Evolutionary conservation across 2,797 vertebrate genomes (phyloP), one percentile per base, ranked within the genome.

Genomic region (Xiphorhynchus erythropygius): DNA sequence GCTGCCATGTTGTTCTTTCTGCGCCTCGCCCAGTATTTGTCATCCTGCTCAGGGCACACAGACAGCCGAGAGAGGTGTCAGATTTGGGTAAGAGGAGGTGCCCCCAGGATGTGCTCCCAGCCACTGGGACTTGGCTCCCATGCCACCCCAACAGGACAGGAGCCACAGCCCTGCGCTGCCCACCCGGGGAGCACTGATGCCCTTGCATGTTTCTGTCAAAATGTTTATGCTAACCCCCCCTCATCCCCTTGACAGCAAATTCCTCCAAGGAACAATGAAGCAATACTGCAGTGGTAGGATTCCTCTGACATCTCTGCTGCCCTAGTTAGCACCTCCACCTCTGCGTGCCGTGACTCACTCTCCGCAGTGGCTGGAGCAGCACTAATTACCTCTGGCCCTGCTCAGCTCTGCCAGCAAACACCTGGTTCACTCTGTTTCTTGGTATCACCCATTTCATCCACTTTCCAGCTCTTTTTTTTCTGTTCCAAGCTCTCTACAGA

Each of bases 1-100:
- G 99, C 99, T 0, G 99, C 99, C 97, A 99, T 98, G 96, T 99
- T 99, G 98, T 99, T 99, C 99, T 99, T 99, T 98, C 99, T 99
- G 96, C 99, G 99, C 89, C 99, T 97, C 5, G 98, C 99, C 99
- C 99, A 99, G 98, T 99, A 99, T 94, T 97, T 98, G 96, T 99
- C 99, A 50, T 99, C 99, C 99, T 99, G 98, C 98, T 98, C 77
- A 52, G 97, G 93, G 97, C 75, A 97, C 94, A 94, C 64, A 90
- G 25, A 94, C 32, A 96, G 88, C 77, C 88, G 76, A 87, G 96
- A 53, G 19, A 76, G 90, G 13, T 62, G 80, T 98, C 97, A 98
- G 97, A 97, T 93, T 97, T 96, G 82, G 62, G 95, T 12, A 68
- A 49, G 12, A 24, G 0, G 25, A 76, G 60, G 18, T 5, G 44